Percentiles rank a stretch among this genome's conserved stretches.
Conservation (phyloP, 2,797 vertebrate species). For the Thaleichthys pacificus region DNA sequence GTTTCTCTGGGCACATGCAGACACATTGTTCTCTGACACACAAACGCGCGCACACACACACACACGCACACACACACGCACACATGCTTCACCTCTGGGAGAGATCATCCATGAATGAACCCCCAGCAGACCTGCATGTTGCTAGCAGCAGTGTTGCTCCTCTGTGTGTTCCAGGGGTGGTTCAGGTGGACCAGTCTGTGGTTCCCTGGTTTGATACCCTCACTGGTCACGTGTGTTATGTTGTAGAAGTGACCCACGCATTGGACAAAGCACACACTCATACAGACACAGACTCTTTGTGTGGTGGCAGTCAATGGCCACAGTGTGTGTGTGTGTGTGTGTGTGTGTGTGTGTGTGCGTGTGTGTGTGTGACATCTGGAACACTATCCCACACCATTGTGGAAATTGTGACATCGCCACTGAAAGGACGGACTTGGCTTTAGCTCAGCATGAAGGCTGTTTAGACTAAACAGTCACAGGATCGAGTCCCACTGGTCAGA, state of each 20-base stretch:
- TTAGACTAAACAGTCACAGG: neutral
- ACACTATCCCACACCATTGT: neutral
- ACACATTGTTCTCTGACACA: conserved; percentile 24
- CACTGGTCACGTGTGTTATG: no score
- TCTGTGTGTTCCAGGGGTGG: no score
- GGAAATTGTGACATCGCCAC: neutral
- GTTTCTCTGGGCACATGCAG: conserved; percentile 6
- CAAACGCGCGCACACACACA: conserved; percentile 36
- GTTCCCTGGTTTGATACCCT: no score
- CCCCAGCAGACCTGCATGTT: neutral
- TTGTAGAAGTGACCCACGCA: no score
- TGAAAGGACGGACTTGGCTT: neutral
- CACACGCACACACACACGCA: conserved; percentile 26
- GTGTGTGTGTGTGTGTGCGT: no score
- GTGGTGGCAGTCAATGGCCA: conserved; percentile 5
- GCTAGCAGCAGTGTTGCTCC: neutral
- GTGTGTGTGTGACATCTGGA: neutral
- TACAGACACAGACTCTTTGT: conserved; percentile 4
- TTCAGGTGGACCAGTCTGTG: no score
- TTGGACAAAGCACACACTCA: conserved; percentile 7
- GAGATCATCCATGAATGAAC: conserved; percentile 5
- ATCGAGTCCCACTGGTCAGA: no score
- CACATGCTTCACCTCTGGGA: neutral
- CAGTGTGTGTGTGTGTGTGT: neutral
- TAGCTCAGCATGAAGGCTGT: neutral